Percentiles rank a stretch among this genome's conserved stretches.
Conservation (phyloP, 2,113 vertebrate species). For the Nothobranchius kuhntae region DNA sequence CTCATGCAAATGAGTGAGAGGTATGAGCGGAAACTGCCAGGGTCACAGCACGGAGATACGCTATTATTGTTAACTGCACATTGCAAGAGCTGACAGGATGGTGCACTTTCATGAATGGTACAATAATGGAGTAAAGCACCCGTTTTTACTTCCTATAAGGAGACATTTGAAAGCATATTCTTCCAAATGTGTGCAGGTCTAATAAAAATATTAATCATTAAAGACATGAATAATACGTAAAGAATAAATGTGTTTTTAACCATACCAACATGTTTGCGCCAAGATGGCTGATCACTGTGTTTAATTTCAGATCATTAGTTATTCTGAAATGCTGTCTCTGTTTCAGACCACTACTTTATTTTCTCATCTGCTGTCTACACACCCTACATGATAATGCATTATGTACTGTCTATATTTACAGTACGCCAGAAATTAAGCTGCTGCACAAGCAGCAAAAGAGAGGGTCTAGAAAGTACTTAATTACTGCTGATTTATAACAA, state of each 20-base stretch:
- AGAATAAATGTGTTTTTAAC: background rate
- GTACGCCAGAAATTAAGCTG: too few species aligned
- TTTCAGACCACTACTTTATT: too few species aligned
- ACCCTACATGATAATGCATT: too few species aligned
- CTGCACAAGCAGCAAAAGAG: too few species aligned
- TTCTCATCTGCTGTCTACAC: too few species aligned
- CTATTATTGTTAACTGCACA: slow-evolving; percentile 43
- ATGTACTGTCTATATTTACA: too few species aligned
- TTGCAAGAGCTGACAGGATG: slow-evolving; percentile 34
- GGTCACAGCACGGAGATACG: slow-evolving; percentile 37
- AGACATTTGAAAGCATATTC: slow-evolving; percentile 11
- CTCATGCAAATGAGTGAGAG: slow-evolving; percentile 20
- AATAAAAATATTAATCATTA: background rate
- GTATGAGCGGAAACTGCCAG: slow-evolving; percentile 20
- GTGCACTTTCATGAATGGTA: slow-evolving; percentile 6
- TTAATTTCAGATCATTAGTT: background rate
- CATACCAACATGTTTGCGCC: background rate
- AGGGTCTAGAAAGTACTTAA: too few species aligned
- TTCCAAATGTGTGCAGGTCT: background rate
- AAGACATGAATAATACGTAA: background rate
- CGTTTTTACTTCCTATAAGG: slow-evolving; percentile 18
- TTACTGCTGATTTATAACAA: too few species aligned
- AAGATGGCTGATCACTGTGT: background rate
- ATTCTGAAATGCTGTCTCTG: background rate
- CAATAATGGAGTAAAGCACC: slow-evolving; percentile 6